These are phyloP conservation scores for Drosophila pallidifrons DNA, from an alignment of 1,140 invertebrate genomes.

Conservation along the genomic window DNA sequence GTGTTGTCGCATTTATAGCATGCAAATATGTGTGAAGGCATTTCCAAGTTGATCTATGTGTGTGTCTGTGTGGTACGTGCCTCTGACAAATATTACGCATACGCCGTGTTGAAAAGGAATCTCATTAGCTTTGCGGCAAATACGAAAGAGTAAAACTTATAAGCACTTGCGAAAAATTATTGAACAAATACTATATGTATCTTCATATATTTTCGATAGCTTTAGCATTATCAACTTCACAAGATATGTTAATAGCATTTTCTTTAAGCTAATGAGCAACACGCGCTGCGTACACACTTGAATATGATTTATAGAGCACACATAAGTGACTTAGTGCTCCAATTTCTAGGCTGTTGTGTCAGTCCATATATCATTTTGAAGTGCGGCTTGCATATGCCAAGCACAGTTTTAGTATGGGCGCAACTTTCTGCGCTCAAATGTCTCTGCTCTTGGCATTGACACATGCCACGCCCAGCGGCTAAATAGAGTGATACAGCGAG, in stretches of 20 bases:
- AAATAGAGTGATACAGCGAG: conserved; percentile 10
- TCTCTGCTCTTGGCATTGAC: conserved; percentile 72
- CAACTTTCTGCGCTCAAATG: conserved; percentile 26
- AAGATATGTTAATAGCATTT: conserved; percentile 10
- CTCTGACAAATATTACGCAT: conserved; percentile 34
- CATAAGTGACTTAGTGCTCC: conserved; percentile 60
- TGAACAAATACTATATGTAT: not conserved
- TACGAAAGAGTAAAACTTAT: conserved; percentile 2
- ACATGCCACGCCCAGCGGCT: conserved; percentile 61
- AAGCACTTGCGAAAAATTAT: not conserved
- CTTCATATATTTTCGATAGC: not conserved
- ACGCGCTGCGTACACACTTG: conserved; percentile 32
- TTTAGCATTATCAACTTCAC: conserved; percentile 6
- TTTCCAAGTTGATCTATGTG: conserved; percentile 34
- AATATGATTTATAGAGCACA: conserved; percentile 64
- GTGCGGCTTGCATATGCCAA: conserved; percentile 70
- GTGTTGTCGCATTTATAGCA: conserved; percentile 37
- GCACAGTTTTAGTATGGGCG: conserved; percentile 43
- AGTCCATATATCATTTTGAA: conserved; percentile 71
- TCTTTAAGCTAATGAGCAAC: conserved; percentile 30
- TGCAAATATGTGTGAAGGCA: conserved; percentile 48
- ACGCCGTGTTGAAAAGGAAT: conserved; percentile 9
- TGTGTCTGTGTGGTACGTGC: conserved; percentile 33
- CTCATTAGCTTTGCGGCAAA: conserved; percentile 19
- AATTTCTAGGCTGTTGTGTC: conserved; percentile 62